Evolutionary conservation across 2,888 invertebrate genomes (phyloP), one percentile per base, ranked within the genome.

Genomic region (Sthenelais limicola): DNA sequence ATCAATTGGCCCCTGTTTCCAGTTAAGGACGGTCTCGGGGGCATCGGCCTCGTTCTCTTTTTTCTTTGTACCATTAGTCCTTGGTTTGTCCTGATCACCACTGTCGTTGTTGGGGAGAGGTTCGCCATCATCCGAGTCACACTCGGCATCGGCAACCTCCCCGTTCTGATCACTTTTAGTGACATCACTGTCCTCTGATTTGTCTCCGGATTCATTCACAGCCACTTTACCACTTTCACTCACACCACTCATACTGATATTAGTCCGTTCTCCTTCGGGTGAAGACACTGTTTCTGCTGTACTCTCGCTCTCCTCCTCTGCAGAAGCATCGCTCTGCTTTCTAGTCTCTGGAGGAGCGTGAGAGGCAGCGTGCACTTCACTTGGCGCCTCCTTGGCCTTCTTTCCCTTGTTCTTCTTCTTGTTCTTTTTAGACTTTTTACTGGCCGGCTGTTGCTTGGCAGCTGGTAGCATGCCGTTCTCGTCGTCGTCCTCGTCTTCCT

Each of bases 341-440:
- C 43, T 70, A 70, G 70, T 70, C 70, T 70, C 70, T 70, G 56
- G 56, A 21, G 70, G 70, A 1, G 49, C 33, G 56, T 70, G 70
- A 2, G 62, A 62, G 54, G 54, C 70, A 2, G 49, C 70, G 28
- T 38, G 28, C 35, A n/a, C n/a, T 54, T 70, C 70, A 70, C 62
- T 62, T 7, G 43, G 4, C 12, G 38, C 70, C 52, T 26, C 43
- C 38, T 35, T 70, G 1, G 4, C 18, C 24, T 54, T 32, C 21
- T 24, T 12, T 24, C 43, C 56, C 12, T 52, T 68, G 28, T 18
- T 28, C 30, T 58, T 58, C 62, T 62, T 62, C 38, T 62, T 62
- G 38, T n/a, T 38, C 62, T 62, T 62, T 38, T 62, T 62, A 24
- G 12, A 38, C 38, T 62, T 62, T 24, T 62, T 62, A 24, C 5